Conservation (phyloP, 2,113 vertebrate genomes). For the Petromus typicus region DNA sequence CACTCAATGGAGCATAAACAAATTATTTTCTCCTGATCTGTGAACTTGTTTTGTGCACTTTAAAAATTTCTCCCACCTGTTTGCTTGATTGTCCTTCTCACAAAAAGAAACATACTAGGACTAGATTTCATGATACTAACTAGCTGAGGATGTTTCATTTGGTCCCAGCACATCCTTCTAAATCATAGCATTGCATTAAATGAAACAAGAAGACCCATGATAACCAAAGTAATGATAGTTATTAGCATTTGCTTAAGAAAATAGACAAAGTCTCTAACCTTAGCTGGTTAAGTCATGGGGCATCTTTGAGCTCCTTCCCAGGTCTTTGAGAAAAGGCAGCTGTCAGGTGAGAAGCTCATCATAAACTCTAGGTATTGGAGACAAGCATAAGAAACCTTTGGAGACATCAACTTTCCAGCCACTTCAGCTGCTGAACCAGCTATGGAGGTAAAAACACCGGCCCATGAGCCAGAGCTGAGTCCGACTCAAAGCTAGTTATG, state of each 20-base stretch:
- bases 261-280: neutral
- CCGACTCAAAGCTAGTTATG: too few relatives aligned
- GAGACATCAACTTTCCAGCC: neutral
- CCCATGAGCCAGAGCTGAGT: neutral
- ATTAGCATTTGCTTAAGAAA: neutral
- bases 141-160: neutral
- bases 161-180: neutral
- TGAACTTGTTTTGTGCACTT: neutral
- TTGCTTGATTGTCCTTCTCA: neutral
- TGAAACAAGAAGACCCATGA: neutral
- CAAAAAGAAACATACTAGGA: neutral
- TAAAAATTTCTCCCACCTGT: neutral
- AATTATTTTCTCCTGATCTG: neutral
- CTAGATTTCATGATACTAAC: neutral
- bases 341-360: neutral
- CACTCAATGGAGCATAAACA: neutral
- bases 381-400: too few relatives aligned
- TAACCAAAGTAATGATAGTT: neutral
- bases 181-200: neutral
- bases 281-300: neutral
- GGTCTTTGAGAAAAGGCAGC: neutral
- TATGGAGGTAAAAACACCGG: fast-evolving
- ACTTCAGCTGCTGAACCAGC: neutral
- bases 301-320: neutral
- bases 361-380: neutral